Base-by-base conservation (phyloP, 1,140 invertebrate species). In the Lysiphlebus fabarum region DNA sequence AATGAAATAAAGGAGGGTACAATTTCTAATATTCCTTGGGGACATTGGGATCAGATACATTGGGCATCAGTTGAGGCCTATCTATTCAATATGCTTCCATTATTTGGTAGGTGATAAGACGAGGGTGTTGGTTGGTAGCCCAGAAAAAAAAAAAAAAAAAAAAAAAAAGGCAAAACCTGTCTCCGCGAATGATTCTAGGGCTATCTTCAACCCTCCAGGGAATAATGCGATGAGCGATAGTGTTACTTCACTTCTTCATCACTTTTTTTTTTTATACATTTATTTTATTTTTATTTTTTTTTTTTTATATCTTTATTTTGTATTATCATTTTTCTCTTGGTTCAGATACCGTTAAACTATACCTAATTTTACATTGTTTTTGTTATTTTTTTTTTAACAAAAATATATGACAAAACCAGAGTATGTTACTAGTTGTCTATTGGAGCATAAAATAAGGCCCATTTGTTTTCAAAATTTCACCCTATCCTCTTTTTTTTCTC, bases 1-100 rank as follows among this genome's bases (percentile, higher is more conserved):
- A 56, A 65, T 62, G 56, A 56, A 58, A 61, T 59, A 53, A 51
- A n/a, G 36, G 43, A 47, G 37, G 43, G 60, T 59, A 42, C 58
- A 65, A 68, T 68, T 72, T 64, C 65, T 70, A 67, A 69, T 70
- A 72, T 72, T 64, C 70, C 69, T 66, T 7, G 34, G 69, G 62
- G 70, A 68, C 58, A 53, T 38, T 45, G 44, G 63, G 64, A 69
- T 69, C 67, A 63, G 68, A 70, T 70, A 71, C 64, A 70, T 58
- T 34, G 56, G 38, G 55, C 68, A 67, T 65, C 63, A 69, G 58
- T 69, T 59, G 67, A 63, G 50, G 68, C 59, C 67, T 72, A 72
- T 72, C 70, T 72, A 72, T 72, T 72, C 70, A 70, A 72, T 71
- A 72, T 68, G 69, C 69, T 62, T 62, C 69, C 63, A 70, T 70